Evolutionary conservation across 2,888 invertebrate species (phyloP), one percentile per base, ranked within the genome.

Genomic region (Unio delphinus): DNA sequence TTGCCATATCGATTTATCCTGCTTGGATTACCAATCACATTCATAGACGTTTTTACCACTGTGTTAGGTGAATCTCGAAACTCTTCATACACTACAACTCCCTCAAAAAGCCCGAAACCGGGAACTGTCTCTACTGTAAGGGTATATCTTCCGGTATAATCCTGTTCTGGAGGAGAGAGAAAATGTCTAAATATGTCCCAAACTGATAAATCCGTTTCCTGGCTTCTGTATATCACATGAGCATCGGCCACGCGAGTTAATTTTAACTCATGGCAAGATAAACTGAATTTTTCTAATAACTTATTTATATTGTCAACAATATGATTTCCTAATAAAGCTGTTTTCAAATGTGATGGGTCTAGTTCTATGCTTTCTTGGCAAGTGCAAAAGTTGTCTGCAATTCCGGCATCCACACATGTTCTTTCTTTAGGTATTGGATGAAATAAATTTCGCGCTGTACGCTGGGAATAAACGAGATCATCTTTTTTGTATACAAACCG

Each of bases 371-470:
- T 93, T 69, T 92, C 92, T 85, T 95, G 94, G 80, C 97, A 97
- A 30, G 95, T 95, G 89, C 97, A 97, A 94, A 95, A 97, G 87
- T 96, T 95, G 55, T 93, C 93, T 0, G 93, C 93, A 70, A 97
- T 95, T 0, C 92, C 93, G 0, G 96, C 96, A 71, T 92, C 91
- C 66, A 92, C 91, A 86, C 97, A 97, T 0, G 94, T 95, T 61
- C 97, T 92, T 68, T 92, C 92, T 57, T 88, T 89, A 0, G 95
- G 93, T 72, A 97, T 92, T 67, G 93, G 92, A 54, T 93, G 90
- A 88, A 97, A 96, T 65, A 96, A 91, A 88, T 96, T 96, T 15
- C 83, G 75, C 1, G 80, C 79, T 26, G 70, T 72, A 28, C 65
- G 61, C 8, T 67, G 26, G 1, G 45, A 30, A 8, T 58, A 55